phyloP scores from a whole-genome alignment of 2,113 vertebrate genomes.

The Helogale parvula region DNA sequence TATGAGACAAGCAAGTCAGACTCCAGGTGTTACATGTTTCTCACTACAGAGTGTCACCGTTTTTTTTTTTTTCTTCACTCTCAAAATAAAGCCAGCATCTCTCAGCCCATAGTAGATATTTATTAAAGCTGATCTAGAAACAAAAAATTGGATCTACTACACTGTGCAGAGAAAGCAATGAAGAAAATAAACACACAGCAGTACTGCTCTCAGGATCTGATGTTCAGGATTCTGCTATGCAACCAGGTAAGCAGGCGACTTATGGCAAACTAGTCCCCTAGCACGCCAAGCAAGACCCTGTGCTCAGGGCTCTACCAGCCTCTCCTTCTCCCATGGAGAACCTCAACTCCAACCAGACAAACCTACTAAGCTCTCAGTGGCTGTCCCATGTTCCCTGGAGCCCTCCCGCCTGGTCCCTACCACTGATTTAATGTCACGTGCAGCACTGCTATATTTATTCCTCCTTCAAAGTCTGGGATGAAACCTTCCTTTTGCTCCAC shows the following conservation, averaged over 20 bases:
- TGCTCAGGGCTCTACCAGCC: neutral
- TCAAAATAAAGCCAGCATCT: neutral
- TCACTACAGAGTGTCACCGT: neutral
- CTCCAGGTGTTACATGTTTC: neutral
- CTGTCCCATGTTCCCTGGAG: neutral
- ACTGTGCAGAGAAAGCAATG: neutral
- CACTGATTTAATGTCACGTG: no score
- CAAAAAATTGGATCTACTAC: neutral
- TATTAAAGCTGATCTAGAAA: neutral
- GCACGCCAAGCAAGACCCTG: neutral
- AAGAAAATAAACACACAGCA: neutral
- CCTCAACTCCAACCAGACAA: neutral
- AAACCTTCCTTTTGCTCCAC: neutral
- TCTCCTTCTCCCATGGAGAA: neutral
- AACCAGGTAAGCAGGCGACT: neutral
- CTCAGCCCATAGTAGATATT: neutral
- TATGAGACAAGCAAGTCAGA: neutral
- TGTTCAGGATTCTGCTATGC: neutral
- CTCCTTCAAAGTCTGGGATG: neutral
- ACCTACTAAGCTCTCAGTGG: no score
- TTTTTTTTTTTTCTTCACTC: neutral
- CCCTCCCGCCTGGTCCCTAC: neutral
- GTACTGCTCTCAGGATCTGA: neutral
- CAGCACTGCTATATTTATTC: neutral
- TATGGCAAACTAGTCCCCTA: neutral